Evolutionary conservation across 2,113 vertebrate genomes (phyloP).

Genomic region (Cinclus mexicanus): DNA sequence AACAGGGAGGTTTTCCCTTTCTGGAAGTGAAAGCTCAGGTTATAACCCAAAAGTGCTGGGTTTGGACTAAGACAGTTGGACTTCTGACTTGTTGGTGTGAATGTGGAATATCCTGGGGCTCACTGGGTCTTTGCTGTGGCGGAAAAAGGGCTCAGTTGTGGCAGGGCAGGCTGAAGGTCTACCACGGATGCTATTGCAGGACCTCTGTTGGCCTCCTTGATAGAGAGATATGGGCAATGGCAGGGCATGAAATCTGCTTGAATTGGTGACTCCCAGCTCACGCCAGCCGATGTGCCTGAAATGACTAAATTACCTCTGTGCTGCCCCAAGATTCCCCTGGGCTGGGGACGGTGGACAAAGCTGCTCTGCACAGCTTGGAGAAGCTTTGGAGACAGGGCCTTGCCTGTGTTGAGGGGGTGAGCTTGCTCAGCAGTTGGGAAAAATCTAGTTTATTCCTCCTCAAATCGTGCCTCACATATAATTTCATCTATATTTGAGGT

Average conservation of each 20-base stretch:
- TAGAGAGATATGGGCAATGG: slow-evolving; percentile 64
- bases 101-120: fast-evolving
- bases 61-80: fast-evolving
- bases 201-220: slow-evolving; percentile 14
- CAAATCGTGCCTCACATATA: fast-evolving
- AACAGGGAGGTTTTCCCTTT: background rate
- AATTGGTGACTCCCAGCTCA: slow-evolving; percentile 44
- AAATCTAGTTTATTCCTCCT: background rate
- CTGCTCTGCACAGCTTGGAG: background rate
- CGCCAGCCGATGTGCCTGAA: background rate
- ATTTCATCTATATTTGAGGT: background rate
- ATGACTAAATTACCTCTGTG: slow-evolving; percentile 27
- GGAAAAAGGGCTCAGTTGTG: background rate
- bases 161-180: background rate
- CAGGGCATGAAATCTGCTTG: slow-evolving; percentile 74
- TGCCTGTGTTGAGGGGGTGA: background rate
- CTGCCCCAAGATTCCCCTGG: background rate
- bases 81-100: background rate
- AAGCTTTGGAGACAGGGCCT: background rate
- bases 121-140: fast-evolving
- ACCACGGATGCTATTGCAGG: background rate
- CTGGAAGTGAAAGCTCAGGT: background rate
- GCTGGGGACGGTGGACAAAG: background rate
- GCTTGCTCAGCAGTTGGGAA: background rate
- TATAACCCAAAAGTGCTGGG: background rate